phyloP scores from a whole-genome alignment of 1,140 invertebrate genomes.

The Elymnias hypermnestra region DNA sequence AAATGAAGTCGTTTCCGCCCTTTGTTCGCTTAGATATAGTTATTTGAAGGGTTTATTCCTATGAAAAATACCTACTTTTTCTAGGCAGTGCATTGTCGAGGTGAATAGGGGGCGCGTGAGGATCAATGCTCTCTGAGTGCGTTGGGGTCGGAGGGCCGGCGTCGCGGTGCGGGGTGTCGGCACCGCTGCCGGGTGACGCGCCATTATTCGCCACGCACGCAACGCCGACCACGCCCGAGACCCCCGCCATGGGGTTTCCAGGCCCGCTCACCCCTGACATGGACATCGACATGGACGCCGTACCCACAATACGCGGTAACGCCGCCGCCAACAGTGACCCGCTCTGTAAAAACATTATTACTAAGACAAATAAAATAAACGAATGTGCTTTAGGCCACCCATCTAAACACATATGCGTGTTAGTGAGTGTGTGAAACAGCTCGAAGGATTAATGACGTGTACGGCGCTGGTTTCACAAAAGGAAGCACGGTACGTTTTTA shows the following conservation, averaged over 20 bases:
- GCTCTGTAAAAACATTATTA: conserved; percentile 38
- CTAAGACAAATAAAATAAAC: neutral
- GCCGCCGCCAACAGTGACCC: conserved; percentile 79
- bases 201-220: conserved; percentile 15
- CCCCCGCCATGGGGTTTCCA: conserved; percentile 20
- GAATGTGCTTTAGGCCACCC: neutral
- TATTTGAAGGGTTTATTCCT: neutral
- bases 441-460: no score
- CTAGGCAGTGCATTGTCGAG: conserved; percentile 65
- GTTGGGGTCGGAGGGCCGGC: conserved; percentile 77
- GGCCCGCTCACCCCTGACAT: conserved; percentile 32
- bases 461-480: no score
- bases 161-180: conserved; percentile 48
- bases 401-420: no score
- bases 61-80: conserved; percentile 63
- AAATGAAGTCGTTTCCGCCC: no score
- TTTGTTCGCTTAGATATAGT: no score
- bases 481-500: no score
- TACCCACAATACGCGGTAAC: conserved; percentile 82
- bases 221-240: conserved; percentile 17
- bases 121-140: conserved; percentile 66
- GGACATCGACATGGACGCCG: conserved; percentile 58
- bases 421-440: no score
- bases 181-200: conserved; percentile 34
- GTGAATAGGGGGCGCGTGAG: conserved; percentile 56